Evolutionary conservation across 2,113 vertebrate species (phyloP).

Genomic region (Neodon shergylaensis): DNA sequence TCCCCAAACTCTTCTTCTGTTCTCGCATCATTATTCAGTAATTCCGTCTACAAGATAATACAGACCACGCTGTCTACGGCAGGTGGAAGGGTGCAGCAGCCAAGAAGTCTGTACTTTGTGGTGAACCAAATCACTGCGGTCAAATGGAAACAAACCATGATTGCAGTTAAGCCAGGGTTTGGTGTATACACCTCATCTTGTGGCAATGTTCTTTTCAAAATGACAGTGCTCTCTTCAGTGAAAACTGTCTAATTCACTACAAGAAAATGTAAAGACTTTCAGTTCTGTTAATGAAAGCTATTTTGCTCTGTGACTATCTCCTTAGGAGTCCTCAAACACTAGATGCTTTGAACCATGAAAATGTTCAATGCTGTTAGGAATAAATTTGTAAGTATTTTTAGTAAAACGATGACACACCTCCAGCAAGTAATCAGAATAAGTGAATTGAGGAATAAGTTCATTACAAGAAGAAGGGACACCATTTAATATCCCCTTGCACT

Average conservation of each 20-base stretch:
- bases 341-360: slow-evolving; percentile 27
- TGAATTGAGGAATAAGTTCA: not conserved
- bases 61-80: not conserved
- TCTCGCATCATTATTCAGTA: not conserved
- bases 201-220: not conserved
- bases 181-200: not conserved
- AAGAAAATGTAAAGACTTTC: not conserved
- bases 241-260: not conserved
- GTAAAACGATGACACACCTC: not conserved
- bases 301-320: not conserved
- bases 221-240: slow-evolving; percentile 44
- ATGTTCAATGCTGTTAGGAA: not conserved
- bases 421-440: not conserved
- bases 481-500: not conserved
- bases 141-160: slow-evolving; percentile 55
- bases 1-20: not conserved
- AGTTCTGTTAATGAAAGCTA: not conserved
- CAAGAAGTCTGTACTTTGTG: slow-evolving; percentile 10
- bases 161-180: not conserved
- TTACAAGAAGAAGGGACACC: not conserved
- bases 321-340: not conserved
- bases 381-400: slow-evolving; percentile 1
- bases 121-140: slow-evolving; percentile 24
- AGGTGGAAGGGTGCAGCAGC: not conserved
- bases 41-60: not conserved